Percentiles rank a stretch among this genome's conserved stretches.
Conservation (phyloP, 2,888 invertebrate species). For the Tiliacea citrago region DNA sequence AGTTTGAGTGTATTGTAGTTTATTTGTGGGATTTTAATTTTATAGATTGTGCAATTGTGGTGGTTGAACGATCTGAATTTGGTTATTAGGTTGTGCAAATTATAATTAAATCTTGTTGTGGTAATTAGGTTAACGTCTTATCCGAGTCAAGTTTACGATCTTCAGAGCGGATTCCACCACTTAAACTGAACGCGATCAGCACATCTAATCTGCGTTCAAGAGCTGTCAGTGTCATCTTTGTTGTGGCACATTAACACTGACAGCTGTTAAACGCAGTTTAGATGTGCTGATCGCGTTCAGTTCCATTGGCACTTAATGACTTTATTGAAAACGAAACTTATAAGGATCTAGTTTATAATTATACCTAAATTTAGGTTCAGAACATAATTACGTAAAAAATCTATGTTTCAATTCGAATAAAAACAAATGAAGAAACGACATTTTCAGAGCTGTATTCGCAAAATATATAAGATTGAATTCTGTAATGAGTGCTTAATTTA, state of each 20-base stretch:
- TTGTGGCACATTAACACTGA: too few relatives aligned
- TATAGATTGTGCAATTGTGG: neutral
- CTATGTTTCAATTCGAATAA: neutral
- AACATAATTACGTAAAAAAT: neutral
- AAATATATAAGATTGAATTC: too few relatives aligned
- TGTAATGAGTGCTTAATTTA: too few relatives aligned
- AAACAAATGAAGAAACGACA: neutral
- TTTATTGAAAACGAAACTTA: neutral
- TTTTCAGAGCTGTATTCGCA: neutral
- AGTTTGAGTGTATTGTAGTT: neutral
- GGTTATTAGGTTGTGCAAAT: neutral
- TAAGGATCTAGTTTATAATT: neutral
- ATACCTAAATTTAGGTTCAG: neutral
- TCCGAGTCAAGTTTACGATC: neutral
- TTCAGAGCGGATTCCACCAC: too few relatives aligned
- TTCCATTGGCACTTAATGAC: neutral
- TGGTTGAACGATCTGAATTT: neutral
- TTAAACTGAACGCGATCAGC: too few relatives aligned
- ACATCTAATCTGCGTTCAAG: too few relatives aligned
- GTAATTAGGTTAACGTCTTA: neutral
- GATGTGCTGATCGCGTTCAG: too few relatives aligned
- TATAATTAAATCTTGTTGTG: neutral
- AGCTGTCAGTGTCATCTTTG: too few relatives aligned
- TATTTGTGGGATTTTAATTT: neutral
- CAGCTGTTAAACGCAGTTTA: too few relatives aligned